phyloP scores from a whole-genome alignment of 1,140 invertebrate genomes.

The Dendrolimus kikuchii region DNA sequence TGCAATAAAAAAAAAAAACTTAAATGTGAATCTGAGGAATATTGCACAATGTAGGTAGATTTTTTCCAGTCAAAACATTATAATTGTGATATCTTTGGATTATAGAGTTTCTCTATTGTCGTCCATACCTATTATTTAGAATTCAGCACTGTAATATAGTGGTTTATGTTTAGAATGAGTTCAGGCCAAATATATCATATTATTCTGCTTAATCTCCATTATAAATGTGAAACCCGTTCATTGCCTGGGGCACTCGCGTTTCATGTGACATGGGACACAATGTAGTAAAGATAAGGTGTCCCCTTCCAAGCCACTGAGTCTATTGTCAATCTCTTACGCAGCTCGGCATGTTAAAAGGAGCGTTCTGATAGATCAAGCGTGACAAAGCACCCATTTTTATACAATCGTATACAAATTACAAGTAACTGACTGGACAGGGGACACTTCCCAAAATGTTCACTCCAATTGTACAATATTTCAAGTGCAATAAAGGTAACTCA shows the following conservation, averaged over 20 bases:
- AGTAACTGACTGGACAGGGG: not conserved
- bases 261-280: constrained; percentile 65
- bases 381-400: constrained; percentile 23
- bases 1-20: too few species aligned
- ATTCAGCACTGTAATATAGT: too few species aligned
- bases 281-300: constrained; percentile 67
- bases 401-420: constrained; percentile 11
- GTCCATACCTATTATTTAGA: too few species aligned
- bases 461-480: too few species aligned
- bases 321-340: constrained; percentile 66
- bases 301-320: constrained; percentile 61
- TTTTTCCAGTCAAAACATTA: too few species aligned
- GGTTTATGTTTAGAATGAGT: constrained; percentile 17
- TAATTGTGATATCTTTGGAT: too few species aligned
- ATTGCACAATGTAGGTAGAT: too few species aligned
- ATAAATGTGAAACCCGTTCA: constrained; percentile 59
- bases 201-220: constrained; percentile 50
- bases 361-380: constrained; percentile 22
- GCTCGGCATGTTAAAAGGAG: constrained; percentile 48
- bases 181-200: constrained; percentile 24
- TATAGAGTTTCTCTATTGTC: too few species aligned
- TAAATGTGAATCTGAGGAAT: too few species aligned
- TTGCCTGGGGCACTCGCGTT: constrained; percentile 49
- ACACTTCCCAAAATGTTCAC: too few species aligned
- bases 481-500: too few species aligned